Evolutionary conservation across 35 echinoderm and acorn worm genomes (phyloP).

Genomic region (Lytechinus variegatus): DNA sequence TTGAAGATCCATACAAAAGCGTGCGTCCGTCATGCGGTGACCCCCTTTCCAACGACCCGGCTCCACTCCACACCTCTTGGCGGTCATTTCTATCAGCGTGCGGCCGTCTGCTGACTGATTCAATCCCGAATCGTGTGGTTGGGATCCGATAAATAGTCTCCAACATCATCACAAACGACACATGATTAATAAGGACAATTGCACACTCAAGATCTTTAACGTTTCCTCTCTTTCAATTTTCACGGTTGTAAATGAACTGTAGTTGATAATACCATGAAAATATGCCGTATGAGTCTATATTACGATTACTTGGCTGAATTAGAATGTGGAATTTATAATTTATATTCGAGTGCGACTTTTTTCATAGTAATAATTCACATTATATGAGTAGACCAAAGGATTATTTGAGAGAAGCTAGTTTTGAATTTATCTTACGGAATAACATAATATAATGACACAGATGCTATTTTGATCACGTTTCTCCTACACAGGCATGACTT

Average conservation of each 20-base stretch:
- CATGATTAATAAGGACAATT: not conserved
- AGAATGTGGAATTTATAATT: no score
- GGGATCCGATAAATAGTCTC: not conserved
- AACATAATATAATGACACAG: no score
- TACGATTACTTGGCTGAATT: no score
- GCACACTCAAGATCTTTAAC: not conserved
- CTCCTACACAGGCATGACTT: no score
- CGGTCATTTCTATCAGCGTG: not conserved
- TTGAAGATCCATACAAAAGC: not conserved
- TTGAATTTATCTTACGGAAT: no score
- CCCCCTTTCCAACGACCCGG: not conserved
- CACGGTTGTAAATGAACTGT: not conserved
- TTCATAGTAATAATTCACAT: no score
- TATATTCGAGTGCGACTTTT: no score
- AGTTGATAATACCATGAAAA: no score
- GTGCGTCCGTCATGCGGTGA: not conserved
- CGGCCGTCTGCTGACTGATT: not conserved
- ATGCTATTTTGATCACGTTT: no score
- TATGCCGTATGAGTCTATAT: not conserved
- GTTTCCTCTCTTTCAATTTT: not conserved
- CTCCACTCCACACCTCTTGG: not conserved
- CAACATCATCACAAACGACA: not conserved
- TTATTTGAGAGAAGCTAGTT: no score
- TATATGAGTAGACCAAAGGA: no score
- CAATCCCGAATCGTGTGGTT: not conserved